These are phyloP conservation scores for Sebastes diaconus DNA, from an alignment of 2,797 vertebrate genomes.

Conservation along the genomic window DNA sequence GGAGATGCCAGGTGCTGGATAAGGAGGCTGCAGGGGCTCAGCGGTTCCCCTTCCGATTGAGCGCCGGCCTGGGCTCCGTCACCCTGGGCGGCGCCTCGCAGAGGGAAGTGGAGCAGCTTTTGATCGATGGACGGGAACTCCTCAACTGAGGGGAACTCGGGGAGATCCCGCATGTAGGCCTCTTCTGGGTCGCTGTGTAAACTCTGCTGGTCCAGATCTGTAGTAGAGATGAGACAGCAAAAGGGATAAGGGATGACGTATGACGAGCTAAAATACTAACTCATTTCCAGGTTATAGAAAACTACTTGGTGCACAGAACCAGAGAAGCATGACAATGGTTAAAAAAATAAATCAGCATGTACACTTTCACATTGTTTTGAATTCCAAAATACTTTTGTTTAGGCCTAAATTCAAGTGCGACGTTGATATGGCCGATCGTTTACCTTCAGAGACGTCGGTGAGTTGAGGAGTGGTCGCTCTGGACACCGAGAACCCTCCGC, in stretches of 20 bases:
- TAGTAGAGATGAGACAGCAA: not conserved
- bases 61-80: slow-evolving; percentile 13
- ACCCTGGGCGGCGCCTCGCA: slow-evolving; percentile 37
- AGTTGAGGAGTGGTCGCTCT: slow-evolving; percentile 97
- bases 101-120: slow-evolving; percentile 77
- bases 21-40: slow-evolving; percentile 80
- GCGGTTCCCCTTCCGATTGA: slow-evolving; percentile 43
- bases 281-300: too few species aligned
- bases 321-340: too few species aligned
- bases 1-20: slow-evolving; percentile 90
- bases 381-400: too few species aligned
- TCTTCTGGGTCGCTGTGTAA: slow-evolving; percentile 92
- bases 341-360: too few species aligned
- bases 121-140: slow-evolving; percentile 85
- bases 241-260: too few species aligned
- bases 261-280: too few species aligned
- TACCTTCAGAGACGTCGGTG: slow-evolving; percentile 95
- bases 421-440: not conserved
- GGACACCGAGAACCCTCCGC: slow-evolving; percentile 96
- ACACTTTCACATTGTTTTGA: too few species aligned
- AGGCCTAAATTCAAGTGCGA: not conserved
- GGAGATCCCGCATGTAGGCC: slow-evolving; percentile 87
- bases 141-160: slow-evolving; percentile 88
- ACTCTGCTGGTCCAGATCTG: slow-evolving; percentile 97
- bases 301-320: too few species aligned